Base-by-base conservation (phyloP, 2,113 vertebrate species). In the Oryzias melastigma region DNA sequence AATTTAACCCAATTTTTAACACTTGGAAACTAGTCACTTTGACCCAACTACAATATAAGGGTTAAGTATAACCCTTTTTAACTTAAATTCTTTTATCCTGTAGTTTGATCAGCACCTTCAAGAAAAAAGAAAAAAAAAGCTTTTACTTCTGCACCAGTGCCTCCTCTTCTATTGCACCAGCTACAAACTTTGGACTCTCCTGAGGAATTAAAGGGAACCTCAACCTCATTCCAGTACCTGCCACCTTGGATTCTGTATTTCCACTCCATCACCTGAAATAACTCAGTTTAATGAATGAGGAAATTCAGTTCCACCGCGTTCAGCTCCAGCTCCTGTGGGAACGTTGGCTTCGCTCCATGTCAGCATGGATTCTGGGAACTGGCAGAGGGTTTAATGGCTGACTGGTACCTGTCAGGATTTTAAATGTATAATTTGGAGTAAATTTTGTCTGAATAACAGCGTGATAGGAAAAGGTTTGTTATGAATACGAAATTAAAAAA, bases 171-270 rank as follows among this genome's bases (percentile, higher is more conserved):
- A 10, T 35, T 35, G 35, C 35, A 35, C 35, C 35, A 35, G 35
- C 60, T 22, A 64, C 69, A 75, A 77, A 75, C 65, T 52, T 48
- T 18, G 40, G 54, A 52, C 56, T 62, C 77, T 77, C 66, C 74
- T 5, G 72, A 77, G 75, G 62, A 80, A 65, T 65, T 22, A 4
- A 7, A 29, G 19, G n/a, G 52, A 82, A 65, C 40, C 35, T 70
- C 71, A 56, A 13, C 49, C 58, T 64, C 66, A 78, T 77, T 77
- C 68, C 73, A 72, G 74, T 60, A 53, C 66, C 63, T 82, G 75
- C 77, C 83, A 81, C 72, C 81, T 78, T 85, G 62, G 52, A 52
- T 82, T 74, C 75, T 59, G 35, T 52, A 53, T 72, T 68, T 71
- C 64, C 57, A 50, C 15, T 49, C 52, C 35, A 62, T 74, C 57